phyloP scores from a whole-genome alignment of 2,888 invertebrate genomes.

The Ceraclea dissimilis region DNA sequence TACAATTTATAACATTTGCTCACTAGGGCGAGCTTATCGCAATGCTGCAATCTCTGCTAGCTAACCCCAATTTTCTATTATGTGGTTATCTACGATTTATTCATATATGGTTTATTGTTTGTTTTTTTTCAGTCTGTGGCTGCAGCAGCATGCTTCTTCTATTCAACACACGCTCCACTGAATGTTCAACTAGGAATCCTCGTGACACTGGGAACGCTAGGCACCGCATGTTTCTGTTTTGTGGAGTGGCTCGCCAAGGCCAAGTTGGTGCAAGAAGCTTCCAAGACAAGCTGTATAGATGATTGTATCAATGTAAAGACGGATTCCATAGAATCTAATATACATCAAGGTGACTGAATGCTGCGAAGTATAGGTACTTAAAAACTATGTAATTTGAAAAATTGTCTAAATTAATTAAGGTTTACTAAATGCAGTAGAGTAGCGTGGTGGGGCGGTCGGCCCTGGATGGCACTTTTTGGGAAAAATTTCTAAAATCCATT shows the following conservation, averaged over 20 bases:
- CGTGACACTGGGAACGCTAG: slow-evolving; percentile 60
- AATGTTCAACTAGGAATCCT: slow-evolving; percentile 68
- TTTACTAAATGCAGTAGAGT: too few relatives aligned
- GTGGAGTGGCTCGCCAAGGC: slow-evolving; percentile 56
- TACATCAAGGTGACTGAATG: not conserved
- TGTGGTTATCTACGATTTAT: too few relatives aligned
- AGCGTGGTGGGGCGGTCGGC: too few relatives aligned
- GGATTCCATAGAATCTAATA: not conserved
- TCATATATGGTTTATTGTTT: too few relatives aligned
- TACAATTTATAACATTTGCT: too few relatives aligned
- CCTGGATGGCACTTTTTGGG: not conserved
- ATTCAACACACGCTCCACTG: slow-evolving; percentile 64
- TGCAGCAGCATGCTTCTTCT: slow-evolving; percentile 78
- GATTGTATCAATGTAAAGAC: slow-evolving; percentile 2
- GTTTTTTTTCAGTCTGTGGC: slow-evolving; percentile 61
- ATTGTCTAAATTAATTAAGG: too few relatives aligned
- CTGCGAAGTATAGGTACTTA: not conserved
- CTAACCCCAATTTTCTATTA: too few relatives aligned
- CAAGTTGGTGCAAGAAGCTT: slow-evolving; percentile 33
- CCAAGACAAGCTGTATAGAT: slow-evolving; percentile 30
- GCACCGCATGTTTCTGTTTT: slow-evolving; percentile 67
- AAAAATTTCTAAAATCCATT: too few relatives aligned
- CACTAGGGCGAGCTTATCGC: too few relatives aligned
- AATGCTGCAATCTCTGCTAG: too few relatives aligned
- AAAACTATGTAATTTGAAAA: too few relatives aligned